Evolutionary conservation across 2,797 vertebrate genomes (phyloP).

Genomic region (Poliocrania exsul): DNA sequence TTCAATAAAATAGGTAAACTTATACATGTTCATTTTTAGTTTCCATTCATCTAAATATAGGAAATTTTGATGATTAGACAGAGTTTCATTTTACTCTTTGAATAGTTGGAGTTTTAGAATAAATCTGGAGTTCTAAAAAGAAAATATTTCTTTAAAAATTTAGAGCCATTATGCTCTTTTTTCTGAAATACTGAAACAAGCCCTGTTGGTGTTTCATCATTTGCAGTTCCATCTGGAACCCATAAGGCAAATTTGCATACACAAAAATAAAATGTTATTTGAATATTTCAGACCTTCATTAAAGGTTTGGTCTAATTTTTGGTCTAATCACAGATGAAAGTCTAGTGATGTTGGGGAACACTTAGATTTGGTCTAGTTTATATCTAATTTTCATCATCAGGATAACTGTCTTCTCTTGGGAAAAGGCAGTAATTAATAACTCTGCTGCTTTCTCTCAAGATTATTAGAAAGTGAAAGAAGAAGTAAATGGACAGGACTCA

Average conservation of each 20-base stretch:
- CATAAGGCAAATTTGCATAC: conserved; percentile 33
- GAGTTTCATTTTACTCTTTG: background rate
- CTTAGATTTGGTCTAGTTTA: background rate
- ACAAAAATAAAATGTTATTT: conserved; percentile 43
- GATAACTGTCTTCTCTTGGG: background rate
- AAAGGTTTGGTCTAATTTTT: conserved; percentile 29
- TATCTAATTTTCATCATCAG: conserved; percentile 10
- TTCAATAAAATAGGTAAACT: background rate
- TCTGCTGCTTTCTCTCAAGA: background rate
- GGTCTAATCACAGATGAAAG: conserved; percentile 23
- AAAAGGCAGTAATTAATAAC: conserved; percentile 5
- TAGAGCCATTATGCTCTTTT: background rate
- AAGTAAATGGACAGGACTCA: background rate
- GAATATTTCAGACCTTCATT: conserved; percentile 22
- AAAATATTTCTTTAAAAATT: background rate
- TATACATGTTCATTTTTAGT: background rate
- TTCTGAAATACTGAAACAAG: background rate
- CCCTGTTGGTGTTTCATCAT: background rate
- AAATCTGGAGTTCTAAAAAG: background rate
- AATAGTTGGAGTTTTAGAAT: background rate
- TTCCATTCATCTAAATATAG: background rate
- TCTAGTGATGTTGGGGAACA: conserved; percentile 17
- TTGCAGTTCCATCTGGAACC: conserved; percentile 42
- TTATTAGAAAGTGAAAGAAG: background rate
- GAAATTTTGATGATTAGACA: background rate